phyloP scores from a whole-genome alignment of 2,113 vertebrate genomes.

The Tyto alba region DNA sequence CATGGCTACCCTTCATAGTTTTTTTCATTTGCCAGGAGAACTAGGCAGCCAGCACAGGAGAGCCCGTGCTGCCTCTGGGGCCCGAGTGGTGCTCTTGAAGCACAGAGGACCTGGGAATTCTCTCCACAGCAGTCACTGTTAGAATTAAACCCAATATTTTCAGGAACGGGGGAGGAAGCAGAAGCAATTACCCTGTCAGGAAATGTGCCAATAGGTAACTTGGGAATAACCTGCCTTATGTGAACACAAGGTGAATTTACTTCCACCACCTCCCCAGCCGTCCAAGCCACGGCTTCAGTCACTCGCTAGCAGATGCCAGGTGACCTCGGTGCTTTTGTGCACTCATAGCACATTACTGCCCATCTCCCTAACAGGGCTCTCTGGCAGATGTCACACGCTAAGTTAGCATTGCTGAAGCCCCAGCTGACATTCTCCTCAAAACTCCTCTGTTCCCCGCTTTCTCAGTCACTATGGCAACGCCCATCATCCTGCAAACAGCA shows the following conservation, averaged over 20 bases:
- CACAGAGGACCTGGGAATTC: background rate
- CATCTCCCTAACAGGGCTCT: rapidly evolving
- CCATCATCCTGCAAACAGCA: conserved; percentile 19
- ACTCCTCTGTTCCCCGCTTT: background rate
- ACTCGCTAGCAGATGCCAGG: rapidly evolving
- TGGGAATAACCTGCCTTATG: background rate
- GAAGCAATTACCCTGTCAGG: background rate
- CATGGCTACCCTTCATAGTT: background rate
- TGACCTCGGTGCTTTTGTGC: background rate
- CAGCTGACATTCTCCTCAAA: background rate
- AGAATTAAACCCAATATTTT: background rate
- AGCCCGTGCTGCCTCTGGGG: background rate
- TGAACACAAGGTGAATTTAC: background rate
- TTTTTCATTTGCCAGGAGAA: background rate
- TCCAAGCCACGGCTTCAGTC: rapidly evolving
- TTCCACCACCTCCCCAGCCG: background rate
- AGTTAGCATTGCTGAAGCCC: background rate
- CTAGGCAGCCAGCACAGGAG: background rate
- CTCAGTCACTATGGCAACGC: background rate
- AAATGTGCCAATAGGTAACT: background rate
- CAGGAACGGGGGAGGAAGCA: background rate
- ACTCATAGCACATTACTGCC: background rate
- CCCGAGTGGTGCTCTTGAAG: background rate
- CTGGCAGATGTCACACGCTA: background rate
- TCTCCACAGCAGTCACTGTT: background rate